Base-by-base conservation (phyloP, 2,113 vertebrate genomes). In the human region DNA sequence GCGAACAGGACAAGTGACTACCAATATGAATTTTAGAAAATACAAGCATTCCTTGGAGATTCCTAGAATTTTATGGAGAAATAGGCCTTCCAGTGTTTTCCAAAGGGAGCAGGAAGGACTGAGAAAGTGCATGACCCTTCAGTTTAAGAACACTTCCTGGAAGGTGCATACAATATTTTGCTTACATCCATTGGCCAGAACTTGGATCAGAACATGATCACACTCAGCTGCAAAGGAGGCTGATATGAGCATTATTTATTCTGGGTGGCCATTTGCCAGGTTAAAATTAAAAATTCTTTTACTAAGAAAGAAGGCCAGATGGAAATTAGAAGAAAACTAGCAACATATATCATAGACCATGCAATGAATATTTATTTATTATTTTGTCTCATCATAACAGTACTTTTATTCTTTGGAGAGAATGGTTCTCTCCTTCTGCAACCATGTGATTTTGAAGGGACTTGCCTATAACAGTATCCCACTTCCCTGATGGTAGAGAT, bases 221-320 rank as follows among this genome's bases (percentile, higher is more conserved):
- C 25, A 57, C 7, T 22, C 68, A 82, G 32, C n/a, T 64, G 52
- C 75, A 87, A 76, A 95, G 75, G 4, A 96, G 32, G 43, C 35
- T 87, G 43, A 88, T 78, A 78, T 61, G 35, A 59, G 38, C 81
- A 66, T 89, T 79, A 86, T 85, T 73, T 92, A 66, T 70, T 81
- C 66, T 76, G 20, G 35, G 50, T 82, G 27, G 10, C 32, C 35
- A 6, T 81, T 89, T 86, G 68, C 18, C 90, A 82, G 48, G 25
- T 55, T 78, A 93, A 90, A 92, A 92, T 80, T 59, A 94, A 32
- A 96, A 72, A n/a, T 48, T 94, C 12, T 89, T 84, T 85, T 80
- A 73, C 38, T 89, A 57, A 84, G 72, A 9, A 78, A 89, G 72
- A 75, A 57, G 45, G 13, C 43, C 25, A 66, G 73, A 73, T 80